These are phyloP conservation scores for Odocoileus hemionus DNA, from an alignment of 2,113 vertebrate genomes.

Conservation along the genomic window DNA sequence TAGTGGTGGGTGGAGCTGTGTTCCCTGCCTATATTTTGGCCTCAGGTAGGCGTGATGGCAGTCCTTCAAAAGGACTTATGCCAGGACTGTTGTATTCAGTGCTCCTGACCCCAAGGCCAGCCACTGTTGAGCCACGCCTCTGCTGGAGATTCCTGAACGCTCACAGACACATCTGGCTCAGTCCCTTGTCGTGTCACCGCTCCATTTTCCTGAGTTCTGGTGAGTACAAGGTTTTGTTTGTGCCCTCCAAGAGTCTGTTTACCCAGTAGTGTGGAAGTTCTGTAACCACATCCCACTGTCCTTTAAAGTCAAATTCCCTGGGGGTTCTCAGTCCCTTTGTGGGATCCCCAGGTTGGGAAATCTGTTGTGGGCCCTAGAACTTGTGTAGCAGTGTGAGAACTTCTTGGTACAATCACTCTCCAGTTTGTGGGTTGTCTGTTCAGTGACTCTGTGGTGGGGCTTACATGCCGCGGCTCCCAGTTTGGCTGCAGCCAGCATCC, in stretches of 20 bases:
- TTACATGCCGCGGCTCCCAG: not conserved
- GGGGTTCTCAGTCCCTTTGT: not conserved
- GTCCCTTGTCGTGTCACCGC: accelerated
- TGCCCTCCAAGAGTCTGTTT: not conserved
- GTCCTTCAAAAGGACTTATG: not conserved
- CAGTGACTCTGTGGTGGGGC: not conserved
- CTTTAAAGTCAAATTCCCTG: not conserved
- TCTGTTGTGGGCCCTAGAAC: not conserved
- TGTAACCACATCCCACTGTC: not conserved
- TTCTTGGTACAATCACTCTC: not conserved
- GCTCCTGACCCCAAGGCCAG: accelerated
- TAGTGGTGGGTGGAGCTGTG: not conserved
- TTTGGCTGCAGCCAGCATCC: not conserved
- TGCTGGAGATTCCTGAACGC: not conserved
- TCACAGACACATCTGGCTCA: not conserved
- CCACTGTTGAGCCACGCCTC: not conserved
- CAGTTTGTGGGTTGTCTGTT: not conserved
- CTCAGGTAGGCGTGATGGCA: not conserved
- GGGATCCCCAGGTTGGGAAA: not conserved
- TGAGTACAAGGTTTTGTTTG: not conserved
- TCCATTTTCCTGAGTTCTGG: not conserved
- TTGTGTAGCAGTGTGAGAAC: not conserved
- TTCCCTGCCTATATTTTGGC: not conserved
- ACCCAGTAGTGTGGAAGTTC: not conserved
- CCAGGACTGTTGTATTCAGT: not conserved